A percentile compares a stretch with the other conserved stretches of the same genome.
phyloP scores from a whole-genome alignment of 2,113 vertebrate genomes.

The Coregonus clupeaformis region DNA sequence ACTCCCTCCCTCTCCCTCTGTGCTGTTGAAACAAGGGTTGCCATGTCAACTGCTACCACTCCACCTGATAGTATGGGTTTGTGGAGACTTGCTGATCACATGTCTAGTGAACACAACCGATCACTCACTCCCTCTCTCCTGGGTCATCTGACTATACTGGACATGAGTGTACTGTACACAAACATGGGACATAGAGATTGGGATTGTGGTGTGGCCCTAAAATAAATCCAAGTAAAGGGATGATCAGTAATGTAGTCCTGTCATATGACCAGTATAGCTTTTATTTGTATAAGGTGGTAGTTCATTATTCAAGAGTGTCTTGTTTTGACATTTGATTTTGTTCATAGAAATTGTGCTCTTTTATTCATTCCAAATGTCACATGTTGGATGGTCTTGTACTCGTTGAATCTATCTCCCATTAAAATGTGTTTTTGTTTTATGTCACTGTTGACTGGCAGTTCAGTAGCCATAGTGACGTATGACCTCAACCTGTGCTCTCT shows the following conservation, averaged over 20 bases:
- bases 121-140: not conserved
- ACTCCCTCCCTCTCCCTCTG: not conserved
- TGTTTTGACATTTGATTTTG: too few relatives aligned
- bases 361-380: too few relatives aligned
- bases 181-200: not conserved
- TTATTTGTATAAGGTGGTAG: too few relatives aligned
- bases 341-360: too few relatives aligned
- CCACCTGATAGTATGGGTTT: too few relatives aligned
- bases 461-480: not conserved
- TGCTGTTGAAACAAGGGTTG: not conserved
- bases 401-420: too few relatives aligned
- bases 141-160: constrained; percentile 2
- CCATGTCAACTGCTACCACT: constrained; percentile 4
- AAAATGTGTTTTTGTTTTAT: too few relatives aligned
- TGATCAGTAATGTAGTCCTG: too few relatives aligned
- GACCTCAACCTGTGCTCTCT: not conserved
- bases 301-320: too few relatives aligned
- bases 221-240: not conserved
- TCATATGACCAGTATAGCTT: too few relatives aligned
- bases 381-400: too few relatives aligned
- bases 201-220: not conserved
- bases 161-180: not conserved
- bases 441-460: not conserved
- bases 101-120: not conserved
- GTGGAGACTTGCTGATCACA: constrained; percentile 1